A percentile compares a stretch with the other conserved stretches of the same genome.
Conservation (phyloP, 1,140 invertebrate genomes). For the Drosophila grimshawi region DNA sequence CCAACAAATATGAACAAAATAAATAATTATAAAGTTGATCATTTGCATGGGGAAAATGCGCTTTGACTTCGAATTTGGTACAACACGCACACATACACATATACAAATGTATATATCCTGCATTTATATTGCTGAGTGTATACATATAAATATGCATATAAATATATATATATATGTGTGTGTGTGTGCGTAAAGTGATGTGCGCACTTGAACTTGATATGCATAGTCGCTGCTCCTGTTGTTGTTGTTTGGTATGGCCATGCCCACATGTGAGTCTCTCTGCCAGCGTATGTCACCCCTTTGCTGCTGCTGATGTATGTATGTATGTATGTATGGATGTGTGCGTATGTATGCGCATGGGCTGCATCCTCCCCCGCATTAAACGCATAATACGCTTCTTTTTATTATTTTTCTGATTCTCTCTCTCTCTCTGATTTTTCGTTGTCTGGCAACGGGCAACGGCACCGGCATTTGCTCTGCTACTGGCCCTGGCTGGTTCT, state of each 20-base stretch:
- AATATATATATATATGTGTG: background rate
- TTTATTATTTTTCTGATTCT: slow-evolving; percentile 22
- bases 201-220: slow-evolving; percentile 70
- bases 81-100: too few species aligned
- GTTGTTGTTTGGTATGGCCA: slow-evolving; percentile 12
- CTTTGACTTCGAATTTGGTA: too few species aligned
- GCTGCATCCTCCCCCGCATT: slow-evolving; percentile 43
- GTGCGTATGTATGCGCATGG: background rate
- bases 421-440: slow-evolving; percentile 14
- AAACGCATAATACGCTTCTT: slow-evolving; percentile 28
- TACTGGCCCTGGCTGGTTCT: slow-evolving; percentile 64
- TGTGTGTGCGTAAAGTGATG: slow-evolving; percentile 15
- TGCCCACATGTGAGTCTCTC: slow-evolving; percentile 3
- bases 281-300: slow-evolving; percentile 31
- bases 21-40: too few species aligned
- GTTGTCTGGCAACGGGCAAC: slow-evolving; percentile 28
- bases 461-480: slow-evolving; percentile 17
- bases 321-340: background rate
- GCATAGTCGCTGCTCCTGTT: slow-evolving; percentile 10
- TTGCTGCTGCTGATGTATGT: slow-evolving; percentile 1
- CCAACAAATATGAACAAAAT: too few species aligned
- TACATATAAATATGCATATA: background rate
- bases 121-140: too few species aligned
- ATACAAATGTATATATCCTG: background rate
- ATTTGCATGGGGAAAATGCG: too few species aligned